Evolutionary conservation across 2,888 invertebrate species (phyloP).

Genomic region (Osmoderma eremita): DNA sequence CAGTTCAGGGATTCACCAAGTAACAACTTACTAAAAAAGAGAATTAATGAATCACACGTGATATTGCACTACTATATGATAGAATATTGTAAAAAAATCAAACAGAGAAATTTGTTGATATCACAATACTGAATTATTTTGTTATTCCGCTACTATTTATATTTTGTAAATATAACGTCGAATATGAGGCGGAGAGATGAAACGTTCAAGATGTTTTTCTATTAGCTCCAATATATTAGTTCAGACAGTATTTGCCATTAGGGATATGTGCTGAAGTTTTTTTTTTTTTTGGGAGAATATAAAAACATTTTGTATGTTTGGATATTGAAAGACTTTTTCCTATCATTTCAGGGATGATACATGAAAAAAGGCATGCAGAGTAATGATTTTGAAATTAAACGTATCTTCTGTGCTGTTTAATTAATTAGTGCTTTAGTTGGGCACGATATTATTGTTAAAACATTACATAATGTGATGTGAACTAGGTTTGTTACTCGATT

Average conservation of each 20-base stretch:
- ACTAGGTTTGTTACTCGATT: neutral
- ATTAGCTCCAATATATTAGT: neutral
- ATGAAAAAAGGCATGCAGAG: constrained; percentile 16
- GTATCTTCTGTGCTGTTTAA: constrained; percentile 27
- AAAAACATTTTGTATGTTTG: constrained; percentile 18
- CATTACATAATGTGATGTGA: constrained; percentile 18
- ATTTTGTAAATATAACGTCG: constrained; percentile 32
- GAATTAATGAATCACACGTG: constrained; percentile 27
- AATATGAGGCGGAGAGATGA: neutral
- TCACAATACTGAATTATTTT: constrained; percentile 27
- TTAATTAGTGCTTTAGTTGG: constrained; percentile 16
- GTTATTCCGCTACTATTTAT: constrained; percentile 34
- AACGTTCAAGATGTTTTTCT: constrained; percentile 23
- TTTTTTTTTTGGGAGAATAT: constrained; percentile 7
- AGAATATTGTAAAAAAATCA: constrained; percentile 30
- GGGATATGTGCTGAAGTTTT: too few relatives aligned
- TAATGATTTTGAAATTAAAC: constrained; percentile 6
- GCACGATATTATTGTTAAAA: constrained; percentile 29
- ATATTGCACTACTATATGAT: constrained; percentile 36
- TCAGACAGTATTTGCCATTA: too few relatives aligned
- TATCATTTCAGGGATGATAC: constrained; percentile 22
- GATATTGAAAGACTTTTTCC: constrained; percentile 16
- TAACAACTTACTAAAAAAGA: constrained; percentile 40
- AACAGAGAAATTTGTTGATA: constrained; percentile 24
- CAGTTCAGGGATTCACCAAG: constrained; percentile 50